These are phyloP conservation scores for Papilio aristodemus DNA, from an alignment of 1,140 invertebrate species.

Conservation along the genomic window DNA sequence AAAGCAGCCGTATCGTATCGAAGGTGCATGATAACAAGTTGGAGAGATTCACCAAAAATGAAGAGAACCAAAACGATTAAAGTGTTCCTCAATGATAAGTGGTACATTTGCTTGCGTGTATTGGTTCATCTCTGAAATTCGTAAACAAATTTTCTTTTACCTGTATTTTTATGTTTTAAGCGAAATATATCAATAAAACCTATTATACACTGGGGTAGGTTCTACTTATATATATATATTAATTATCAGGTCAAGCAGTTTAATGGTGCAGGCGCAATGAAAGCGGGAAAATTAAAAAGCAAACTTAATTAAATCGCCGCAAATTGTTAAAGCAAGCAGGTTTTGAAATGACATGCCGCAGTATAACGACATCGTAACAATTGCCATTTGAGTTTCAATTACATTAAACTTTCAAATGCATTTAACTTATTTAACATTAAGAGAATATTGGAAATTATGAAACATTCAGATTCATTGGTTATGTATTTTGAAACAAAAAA, in stretches of 20 bases:
- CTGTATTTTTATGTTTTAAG: too few relatives aligned
- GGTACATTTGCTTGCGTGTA: too few relatives aligned
- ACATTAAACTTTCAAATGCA: neutral
- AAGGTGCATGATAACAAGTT: too few relatives aligned
- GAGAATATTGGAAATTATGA: too few relatives aligned
- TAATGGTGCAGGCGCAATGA: neutral
- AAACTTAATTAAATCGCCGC: slow-evolving; percentile 13
- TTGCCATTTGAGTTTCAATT: slow-evolving; percentile 9
- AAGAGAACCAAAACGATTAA: too few relatives aligned
- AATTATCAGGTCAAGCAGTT: slow-evolving; percentile 9
- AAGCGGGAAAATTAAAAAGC: slow-evolving; percentile 10
- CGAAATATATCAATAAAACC: too few relatives aligned
- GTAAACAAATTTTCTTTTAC: too few relatives aligned
- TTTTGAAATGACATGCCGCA: neutral
- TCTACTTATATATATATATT: neutral
- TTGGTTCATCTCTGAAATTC: too few relatives aligned
- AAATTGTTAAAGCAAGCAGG: neutral
- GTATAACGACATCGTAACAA: neutral
- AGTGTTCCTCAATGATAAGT: too few relatives aligned
- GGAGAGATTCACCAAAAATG: too few relatives aligned
- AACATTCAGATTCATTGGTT: neutral
- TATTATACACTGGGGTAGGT: neutral
- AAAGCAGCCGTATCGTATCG: too few relatives aligned
- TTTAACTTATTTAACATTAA: neutral
- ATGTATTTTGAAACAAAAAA: too few relatives aligned